Base-by-base conservation (phyloP, 2,888 invertebrate species). In the Listrodromus nycthemerus region DNA sequence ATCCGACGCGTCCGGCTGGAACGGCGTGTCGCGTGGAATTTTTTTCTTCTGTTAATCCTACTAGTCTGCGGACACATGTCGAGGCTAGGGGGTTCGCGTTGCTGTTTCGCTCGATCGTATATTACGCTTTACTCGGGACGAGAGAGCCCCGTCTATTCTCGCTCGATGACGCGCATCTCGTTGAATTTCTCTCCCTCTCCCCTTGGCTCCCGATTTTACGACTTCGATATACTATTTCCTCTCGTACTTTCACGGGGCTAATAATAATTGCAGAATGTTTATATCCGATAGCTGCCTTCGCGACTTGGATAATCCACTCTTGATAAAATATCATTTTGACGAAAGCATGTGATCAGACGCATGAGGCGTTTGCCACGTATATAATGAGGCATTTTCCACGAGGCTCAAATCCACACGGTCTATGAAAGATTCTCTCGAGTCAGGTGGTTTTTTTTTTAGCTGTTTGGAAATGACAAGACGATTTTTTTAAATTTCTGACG, bases 81-180 rank as follows among this genome's bases (percentile, higher is more conserved):
- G 74, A 24, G 21, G 13, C 21, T 5, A 30, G 19, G 21, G 33
- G 63, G 33, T 50, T 74, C 33, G 74, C 27, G 30, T 10, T 30
- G n/a, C 69, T 19, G n/a, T 37, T 30, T 33, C 65, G 74, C 48
- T 65, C 65, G 48, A 65, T 37, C 19, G 33, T 65, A 65, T 21
- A 74, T 74, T 65, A 66, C 61, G 21, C 0, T 76, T 76, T 76
- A 63, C 74, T 75, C 30, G 48, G 71, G n/a, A 10, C 45, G 52
- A 61, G 41, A 45, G 45, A 55, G 45, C 33, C 63, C 45, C 67
- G 67, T 73, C 61, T 80, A 83, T 83, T 80, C 77, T 83, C 69
- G 69, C 41, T 19, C 50, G 50, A 58, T 80, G 83, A 83, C 76
- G 76, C 55, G 24, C 63, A 27, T 52, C 30, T 78, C 52, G 41